Conservation (phyloP, 2,113 vertebrate genomes). For the Chloropsis hardwickii region DNA sequence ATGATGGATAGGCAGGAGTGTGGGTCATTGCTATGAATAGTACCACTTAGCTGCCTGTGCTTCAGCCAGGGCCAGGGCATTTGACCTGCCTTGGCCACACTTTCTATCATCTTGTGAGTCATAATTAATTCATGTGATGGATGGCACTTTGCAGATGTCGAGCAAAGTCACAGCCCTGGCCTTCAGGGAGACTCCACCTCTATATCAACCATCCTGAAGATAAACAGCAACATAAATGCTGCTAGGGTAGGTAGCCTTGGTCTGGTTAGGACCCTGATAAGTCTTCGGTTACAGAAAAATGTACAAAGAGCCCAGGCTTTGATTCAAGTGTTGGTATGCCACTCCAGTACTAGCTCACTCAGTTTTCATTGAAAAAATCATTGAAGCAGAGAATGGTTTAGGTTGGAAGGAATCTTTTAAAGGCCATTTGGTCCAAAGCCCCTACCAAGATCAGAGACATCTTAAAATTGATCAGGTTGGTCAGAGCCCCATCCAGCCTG, state of each 20-base stretch:
- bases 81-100: neutral
- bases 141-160: neutral
- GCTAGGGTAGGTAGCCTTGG: neutral
- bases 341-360: neutral
- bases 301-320: neutral
- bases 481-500: neutral
- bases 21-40: neutral
- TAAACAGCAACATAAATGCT: constrained; percentile 15
- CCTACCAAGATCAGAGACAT: neutral
- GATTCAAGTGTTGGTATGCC: neutral
- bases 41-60: neutral
- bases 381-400: neutral
- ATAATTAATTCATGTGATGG: neutral
- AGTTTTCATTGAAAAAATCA: neutral
- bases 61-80: neutral
- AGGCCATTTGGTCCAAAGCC: neutral
- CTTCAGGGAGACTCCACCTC: neutral
- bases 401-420: neutral
- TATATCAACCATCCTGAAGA: neutral
- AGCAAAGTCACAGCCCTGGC: neutral
- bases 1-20: neutral
- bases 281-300: neutral
- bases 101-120: neutral
- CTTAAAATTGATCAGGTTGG: neutral
- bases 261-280: neutral